phyloP scores from a whole-genome alignment of 2,888 invertebrate species.

The Marronus borbonicus region DNA sequence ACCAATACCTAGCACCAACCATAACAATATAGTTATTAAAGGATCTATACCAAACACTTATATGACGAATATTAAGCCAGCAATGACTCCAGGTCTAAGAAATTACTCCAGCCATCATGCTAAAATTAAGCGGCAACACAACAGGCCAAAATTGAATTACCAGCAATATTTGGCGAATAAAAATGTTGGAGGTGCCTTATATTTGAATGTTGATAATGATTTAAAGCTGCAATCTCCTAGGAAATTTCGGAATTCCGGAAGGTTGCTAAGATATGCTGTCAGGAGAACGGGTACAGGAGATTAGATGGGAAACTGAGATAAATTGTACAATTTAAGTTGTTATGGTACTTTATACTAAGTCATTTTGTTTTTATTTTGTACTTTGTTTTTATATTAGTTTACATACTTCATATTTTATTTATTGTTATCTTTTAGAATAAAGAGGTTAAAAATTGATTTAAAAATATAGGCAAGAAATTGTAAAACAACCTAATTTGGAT shows the following conservation, averaged over 20 bases:
- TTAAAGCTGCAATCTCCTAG: constrained; percentile 16
- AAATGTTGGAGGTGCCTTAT: constrained; percentile 37
- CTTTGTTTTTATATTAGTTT: too few species aligned
- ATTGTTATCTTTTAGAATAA: too few species aligned
- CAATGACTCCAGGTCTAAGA: constrained; percentile 71
- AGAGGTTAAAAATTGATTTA: too few species aligned
- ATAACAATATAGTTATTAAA: constrained; percentile 1
- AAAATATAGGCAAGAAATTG: too few species aligned
- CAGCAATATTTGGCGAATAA: constrained; percentile 17
- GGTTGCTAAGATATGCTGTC: constrained; percentile 14
- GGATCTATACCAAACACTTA: constrained; percentile 54
- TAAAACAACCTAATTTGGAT: too few species aligned
- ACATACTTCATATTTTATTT: too few species aligned
- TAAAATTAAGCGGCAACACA: not conserved
- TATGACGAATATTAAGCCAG: constrained; percentile 64
- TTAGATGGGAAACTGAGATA: not conserved
- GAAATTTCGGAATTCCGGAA: constrained; percentile 23
- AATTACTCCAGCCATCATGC: constrained; percentile 65
- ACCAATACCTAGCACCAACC: constrained; percentile 13
- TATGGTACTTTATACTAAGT: too few species aligned
- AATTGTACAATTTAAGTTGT: too few species aligned
- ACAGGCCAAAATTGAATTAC: constrained; percentile 37
- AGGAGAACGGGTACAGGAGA: not conserved
- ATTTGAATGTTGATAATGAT: constrained; percentile 37
- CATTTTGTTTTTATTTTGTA: too few species aligned